phyloP scores from a whole-genome alignment of 2,113 vertebrate genomes.

The Tachycineta bicolor region DNA sequence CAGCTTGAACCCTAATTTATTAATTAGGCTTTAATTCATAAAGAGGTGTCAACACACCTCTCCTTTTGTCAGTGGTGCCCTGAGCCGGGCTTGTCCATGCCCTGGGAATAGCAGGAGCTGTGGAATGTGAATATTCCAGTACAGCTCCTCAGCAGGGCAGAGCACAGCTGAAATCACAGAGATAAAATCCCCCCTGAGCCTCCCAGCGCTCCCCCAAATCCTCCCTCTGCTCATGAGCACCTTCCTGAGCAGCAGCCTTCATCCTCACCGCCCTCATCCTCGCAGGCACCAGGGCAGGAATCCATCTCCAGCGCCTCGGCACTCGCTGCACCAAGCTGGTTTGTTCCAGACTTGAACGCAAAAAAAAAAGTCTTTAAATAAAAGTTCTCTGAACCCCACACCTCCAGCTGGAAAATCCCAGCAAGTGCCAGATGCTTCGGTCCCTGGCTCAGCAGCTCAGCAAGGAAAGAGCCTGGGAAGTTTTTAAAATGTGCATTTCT shows the following conservation, averaged over 20 bases:
- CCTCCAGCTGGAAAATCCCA: neutral
- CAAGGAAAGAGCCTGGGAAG: neutral
- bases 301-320: accelerated
- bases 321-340: neutral
- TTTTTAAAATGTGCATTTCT: neutral
- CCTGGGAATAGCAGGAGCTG: neutral
- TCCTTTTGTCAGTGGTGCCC: neutral
- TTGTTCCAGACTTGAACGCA: neutral
- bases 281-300: neutral
- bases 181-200: neutral
- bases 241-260: neutral
- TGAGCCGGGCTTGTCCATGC: neutral
- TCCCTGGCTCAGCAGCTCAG: neutral
- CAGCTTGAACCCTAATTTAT: neutral
- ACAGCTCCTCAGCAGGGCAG: neutral
- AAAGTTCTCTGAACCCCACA: neutral
- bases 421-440: neutral
- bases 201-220: neutral
- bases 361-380: neutral
- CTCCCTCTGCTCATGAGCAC: neutral
- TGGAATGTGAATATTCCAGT: accelerated
- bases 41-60: neutral
- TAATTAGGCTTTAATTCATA: neutral
- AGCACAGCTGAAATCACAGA: neutral
- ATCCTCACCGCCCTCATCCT: neutral